Evolutionary conservation across 92 coral and sea anemone genomes (phyloP).

Genomic region (Porites rus): DNA sequence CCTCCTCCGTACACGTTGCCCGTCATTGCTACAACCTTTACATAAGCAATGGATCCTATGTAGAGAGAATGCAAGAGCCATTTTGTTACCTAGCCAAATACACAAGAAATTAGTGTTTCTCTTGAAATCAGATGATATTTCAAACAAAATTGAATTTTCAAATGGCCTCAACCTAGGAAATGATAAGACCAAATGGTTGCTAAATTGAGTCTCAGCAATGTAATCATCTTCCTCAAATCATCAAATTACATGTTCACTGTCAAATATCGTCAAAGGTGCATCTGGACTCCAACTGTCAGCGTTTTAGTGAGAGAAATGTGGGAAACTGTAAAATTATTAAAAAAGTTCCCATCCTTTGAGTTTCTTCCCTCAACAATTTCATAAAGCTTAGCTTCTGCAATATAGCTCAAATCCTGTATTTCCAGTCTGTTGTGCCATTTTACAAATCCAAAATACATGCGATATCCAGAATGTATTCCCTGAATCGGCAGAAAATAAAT

Average conservation of each 20-base stretch:
- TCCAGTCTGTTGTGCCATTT: constrained; percentile 4
- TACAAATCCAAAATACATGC: constrained; percentile 1
- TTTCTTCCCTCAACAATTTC: constrained; percentile 10
- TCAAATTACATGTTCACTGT: constrained; percentile 18
- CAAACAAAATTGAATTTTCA: too few species aligned
- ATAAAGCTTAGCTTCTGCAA: neutral
- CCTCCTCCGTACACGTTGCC: neutral
- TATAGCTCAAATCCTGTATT: neutral
- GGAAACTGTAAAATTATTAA: neutral
- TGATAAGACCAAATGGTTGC: neutral
- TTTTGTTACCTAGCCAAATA: constrained; percentile 18
- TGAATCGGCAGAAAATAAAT: neutral
- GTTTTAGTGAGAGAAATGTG: neutral
- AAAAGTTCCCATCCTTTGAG: neutral
- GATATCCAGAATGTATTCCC: neutral
- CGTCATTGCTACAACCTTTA: constrained; percentile 33
- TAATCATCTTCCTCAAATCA: neutral
- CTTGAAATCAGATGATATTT: too few species aligned
- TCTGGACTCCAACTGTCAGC: neutral
- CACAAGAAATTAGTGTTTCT: neutral
- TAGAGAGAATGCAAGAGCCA: constrained; percentile 13
- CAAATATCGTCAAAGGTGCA: neutral
- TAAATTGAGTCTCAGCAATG: neutral
- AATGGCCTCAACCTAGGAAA: too few species aligned
- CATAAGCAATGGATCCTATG: constrained; percentile 18